Evolutionary conservation across 2,113 vertebrate genomes (phyloP), one percentile per base, ranked within the genome.

Genomic region (Meles meles): DNA sequence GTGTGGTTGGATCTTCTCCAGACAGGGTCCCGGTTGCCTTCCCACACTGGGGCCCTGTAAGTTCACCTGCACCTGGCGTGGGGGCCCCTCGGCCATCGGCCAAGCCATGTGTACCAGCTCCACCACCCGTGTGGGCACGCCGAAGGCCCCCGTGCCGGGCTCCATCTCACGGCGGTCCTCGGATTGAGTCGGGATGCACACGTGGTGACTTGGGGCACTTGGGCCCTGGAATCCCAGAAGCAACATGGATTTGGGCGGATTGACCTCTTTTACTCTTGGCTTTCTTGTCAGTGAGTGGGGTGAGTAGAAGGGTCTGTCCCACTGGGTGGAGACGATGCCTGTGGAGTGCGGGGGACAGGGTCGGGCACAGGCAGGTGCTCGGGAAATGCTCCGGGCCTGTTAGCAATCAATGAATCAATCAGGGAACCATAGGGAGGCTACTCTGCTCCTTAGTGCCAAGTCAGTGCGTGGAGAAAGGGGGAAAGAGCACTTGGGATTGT

Each of bases 121-220:
- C 0, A 25, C 55, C 14, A 0, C 11, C 0, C 0, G 3, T 14
- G 3, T 17, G 1, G 15, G 2, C 61, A 25, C 6, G 27, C 23
- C 15, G 17, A 52, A 20, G 10, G 47, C 44, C 27, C 5, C 6
- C 14, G 0, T 13, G 31, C 44, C 42, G n/a, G 47, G 44, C 29
- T n/a, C 34, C 6, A 7, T 42, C 34, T 49, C 20, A 3, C 0
- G 3, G 31, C 11, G 2, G 10, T n/a, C n/a, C n/a, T 27, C 2
- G 25, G 74, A 8, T 42, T 7, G 34, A 49, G 20, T 63, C 7
- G 23, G 81, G 31, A 42, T 1, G 5, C 27, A 23, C 4, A 0
- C 29, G 61, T 27, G 34, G 20, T 4, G 2, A 8, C 11, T 11
- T 29, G 47, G 17, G 55, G 44, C 10, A 0, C 9, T 27, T 6